phyloP scores from a whole-genome alignment of 2,888 invertebrate species.

The Papilio elwesi region DNA sequence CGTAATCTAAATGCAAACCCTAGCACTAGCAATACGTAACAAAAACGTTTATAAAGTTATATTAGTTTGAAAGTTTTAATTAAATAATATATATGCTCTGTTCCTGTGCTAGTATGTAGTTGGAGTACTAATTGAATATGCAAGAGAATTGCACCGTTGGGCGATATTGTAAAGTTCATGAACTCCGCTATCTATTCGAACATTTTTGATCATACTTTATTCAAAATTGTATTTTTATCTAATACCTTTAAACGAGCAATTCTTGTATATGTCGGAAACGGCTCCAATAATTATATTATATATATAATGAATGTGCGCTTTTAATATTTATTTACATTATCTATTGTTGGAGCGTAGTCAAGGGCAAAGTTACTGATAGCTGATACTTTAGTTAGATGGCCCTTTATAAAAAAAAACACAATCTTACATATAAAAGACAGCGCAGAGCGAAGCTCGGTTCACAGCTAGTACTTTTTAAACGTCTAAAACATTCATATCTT shows the following conservation, averaged over 20 bases:
- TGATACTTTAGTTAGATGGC: too few species aligned
- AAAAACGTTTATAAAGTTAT: constrained; percentile 21
- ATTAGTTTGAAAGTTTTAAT: constrained; percentile 28
- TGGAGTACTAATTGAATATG: constrained; percentile 36
- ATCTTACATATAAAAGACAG: too few species aligned
- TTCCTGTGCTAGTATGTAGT: constrained; percentile 10
- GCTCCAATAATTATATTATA: too few species aligned
- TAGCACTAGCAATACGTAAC: not conserved
- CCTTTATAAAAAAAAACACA: too few species aligned
- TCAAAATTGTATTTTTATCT: not conserved
- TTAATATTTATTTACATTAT: too few species aligned
- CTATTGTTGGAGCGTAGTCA: too few species aligned
- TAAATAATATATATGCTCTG: constrained; percentile 30
- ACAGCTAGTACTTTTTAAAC: too few species aligned
- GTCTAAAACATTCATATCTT: too few species aligned
- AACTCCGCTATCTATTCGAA: constrained; percentile 8
- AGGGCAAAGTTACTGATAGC: too few species aligned
- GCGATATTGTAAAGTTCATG: constrained; percentile 24
- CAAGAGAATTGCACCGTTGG: constrained; percentile 30
- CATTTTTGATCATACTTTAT: not conserved
- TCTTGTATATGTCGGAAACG: too few species aligned
- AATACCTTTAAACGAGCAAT: not conserved
- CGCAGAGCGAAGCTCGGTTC: too few species aligned
- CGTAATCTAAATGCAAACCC: not conserved
- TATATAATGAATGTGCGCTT: too few species aligned